Base-by-base conservation (phyloP, 2,113 vertebrate genomes). In the Sturnira hondurensis region DNA sequence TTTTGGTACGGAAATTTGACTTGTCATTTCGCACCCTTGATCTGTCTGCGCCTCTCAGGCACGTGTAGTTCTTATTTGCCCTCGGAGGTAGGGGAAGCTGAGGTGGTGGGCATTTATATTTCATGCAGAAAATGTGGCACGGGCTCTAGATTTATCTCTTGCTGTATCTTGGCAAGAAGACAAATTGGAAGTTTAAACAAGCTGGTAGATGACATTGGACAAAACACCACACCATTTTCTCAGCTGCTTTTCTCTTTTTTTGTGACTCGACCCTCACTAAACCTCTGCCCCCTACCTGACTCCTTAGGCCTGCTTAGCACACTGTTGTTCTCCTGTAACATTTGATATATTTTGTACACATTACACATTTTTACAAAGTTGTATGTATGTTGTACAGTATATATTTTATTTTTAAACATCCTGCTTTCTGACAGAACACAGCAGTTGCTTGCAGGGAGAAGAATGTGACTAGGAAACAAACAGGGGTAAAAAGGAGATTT, bases 141-240 rank as follows among this genome's bases (percentile, higher is more conserved):
- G 38, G 50, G 65, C 36, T 91, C 82, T 58, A 94, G 85, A 94
- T 84, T 78, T 83, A 80, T 74, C 47, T 80, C 43, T 84, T 85
- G 81, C 19, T 63, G 26, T 65, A 85, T 91, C 58, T 88, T 61
- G n/a, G 36, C 85, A 36, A 89, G 82, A 68, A 95, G 94, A 90
- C 2, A 5, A 70, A 85, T 47, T 88, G 81, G 28, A 50, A 95
- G 71, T 93, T 96, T 88, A 88, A 88, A 92, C 80, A 77, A 93
- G 73, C 67, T 90, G 70, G 82, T 71, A 92, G 71, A 77, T n/a
- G 68, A 83, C 92, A 63, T 22, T 56, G 33, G 92, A 43, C 94
- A 93, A 88, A 86, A 74, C 38, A 36, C 43, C 68, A 77, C 41
- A 36, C 9, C 45, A 54, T 78, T 78, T 83, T 77, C 43, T 95